These are phyloP conservation scores for Leptinotarsa haldemani DNA, from an alignment of 2,888 invertebrate species.

Conservation along the genomic window DNA sequence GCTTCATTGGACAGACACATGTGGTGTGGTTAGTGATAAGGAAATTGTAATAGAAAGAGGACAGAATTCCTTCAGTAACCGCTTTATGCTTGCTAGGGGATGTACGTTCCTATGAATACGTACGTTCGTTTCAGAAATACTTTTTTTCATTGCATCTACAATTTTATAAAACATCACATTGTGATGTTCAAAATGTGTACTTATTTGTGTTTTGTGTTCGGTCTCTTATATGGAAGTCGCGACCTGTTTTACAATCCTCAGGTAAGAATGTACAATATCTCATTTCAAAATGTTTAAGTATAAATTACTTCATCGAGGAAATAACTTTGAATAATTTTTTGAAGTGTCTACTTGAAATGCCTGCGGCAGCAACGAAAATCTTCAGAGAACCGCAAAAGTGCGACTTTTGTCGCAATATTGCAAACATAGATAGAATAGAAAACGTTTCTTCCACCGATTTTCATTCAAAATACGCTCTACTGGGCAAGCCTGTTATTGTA, in stretches of 20 bases:
- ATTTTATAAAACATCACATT: conserved; percentile 16
- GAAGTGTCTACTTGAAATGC: conserved; percentile 62
- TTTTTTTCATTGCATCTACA: background rate
- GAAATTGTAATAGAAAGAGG: background rate
- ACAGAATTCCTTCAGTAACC: conserved; percentile 26
- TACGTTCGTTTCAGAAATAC: no score
- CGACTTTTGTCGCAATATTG: conserved; percentile 77
- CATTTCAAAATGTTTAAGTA: background rate
- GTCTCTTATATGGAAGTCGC: conserved; percentile 30
- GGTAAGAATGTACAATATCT: conserved; percentile 36
- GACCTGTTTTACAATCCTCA: conserved; percentile 36
- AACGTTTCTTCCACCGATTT: conserved; percentile 78
- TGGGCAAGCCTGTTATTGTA: conserved; percentile 84
- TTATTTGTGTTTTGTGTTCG: conserved; percentile 33
- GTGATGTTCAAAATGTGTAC: conserved; percentile 33
- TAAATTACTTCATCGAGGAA: background rate
- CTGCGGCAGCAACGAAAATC: conserved; percentile 58
- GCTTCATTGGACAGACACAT: conserved; percentile 48
- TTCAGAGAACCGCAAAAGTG: conserved; percentile 88
- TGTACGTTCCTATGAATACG: background rate
- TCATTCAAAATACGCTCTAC: conserved; percentile 80
- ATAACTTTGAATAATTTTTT: conserved; percentile 33
- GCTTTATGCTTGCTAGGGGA: background rate
- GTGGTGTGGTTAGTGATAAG: conserved; percentile 46
- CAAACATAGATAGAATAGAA: conserved; percentile 73